Evolutionary conservation across 2,113 vertebrate species (phyloP), one percentile per base, ranked within the genome.

Genomic region (Oenanthe melanoleuca): DNA sequence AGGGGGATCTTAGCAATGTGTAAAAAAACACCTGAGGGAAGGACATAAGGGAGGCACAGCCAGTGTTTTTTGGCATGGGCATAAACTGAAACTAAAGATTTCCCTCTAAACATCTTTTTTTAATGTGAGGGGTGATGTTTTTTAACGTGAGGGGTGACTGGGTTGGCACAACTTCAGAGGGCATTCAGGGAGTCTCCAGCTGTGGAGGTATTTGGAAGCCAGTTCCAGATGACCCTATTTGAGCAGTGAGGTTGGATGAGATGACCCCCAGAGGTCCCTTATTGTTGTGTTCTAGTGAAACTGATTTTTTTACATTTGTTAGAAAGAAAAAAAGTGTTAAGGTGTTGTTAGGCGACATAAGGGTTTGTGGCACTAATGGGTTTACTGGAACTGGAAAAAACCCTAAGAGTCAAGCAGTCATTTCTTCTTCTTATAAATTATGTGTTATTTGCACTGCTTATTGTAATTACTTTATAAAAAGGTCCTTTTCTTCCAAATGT

Each of bases 111-210:
- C 12, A 26, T 61, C 7, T 38, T 60, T 25, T 40, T 47, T 8
- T 67, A 37, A n/a, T 25, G 7, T 28, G 59, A 45, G 9, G 28
- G 20, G 49, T 50, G 67, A 20, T 4, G 3, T 29, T 66, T 28
- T 52, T 52, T 53, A 60, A 25, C 21, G 8, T 34, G 69, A 33
- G 5, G 5, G 5, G 14, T 81, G 37, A 14, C 44, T 60, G 25
- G 14, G 8, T 8, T 14, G 19, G 31, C 15, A 59, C n/a, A 69
- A 37, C 26, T 87, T 80, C 29, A 29, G 1, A 29, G 55, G 24
- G 26, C 59, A 47, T 6, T 0, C 6, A 4, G 7, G 9, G 23
- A 34, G 11, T 55, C 33, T 71, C 9, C 8, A 14, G 50, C 29
- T 9, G 28, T 84, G 69, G 40, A 49, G 24, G 6, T 65, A 22